Evolutionary conservation across 2,797 vertebrate genomes (phyloP), one percentile per base, ranked within the genome.

Genomic region (Lepidocolaptes lacrymiger): DNA sequence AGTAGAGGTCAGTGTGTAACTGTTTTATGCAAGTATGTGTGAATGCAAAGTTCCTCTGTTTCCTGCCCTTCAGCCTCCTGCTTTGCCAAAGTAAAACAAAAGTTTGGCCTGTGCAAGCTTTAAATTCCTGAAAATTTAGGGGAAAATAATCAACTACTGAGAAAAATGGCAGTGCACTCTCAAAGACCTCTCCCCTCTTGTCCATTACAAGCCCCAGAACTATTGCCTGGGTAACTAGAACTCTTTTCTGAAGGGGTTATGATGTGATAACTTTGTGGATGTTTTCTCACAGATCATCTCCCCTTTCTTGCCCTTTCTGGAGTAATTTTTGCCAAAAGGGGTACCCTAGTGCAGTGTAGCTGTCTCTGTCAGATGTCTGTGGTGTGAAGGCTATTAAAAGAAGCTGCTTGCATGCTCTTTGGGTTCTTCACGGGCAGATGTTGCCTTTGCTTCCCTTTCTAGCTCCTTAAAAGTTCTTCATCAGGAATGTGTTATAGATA

Each of bases 121-220:
- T 88, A 76, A 86, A 95, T 97, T 95, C 88, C 95, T 93, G 69
- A 87, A 90, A 91, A 94, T 48, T 39, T 81, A 69, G 92, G 37
- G 67, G 37, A 91, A 95, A 97, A 88, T 93, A 96, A 82, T 93
- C 87, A 88, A 49, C 49, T 24, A n/a, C 76, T 89, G 66, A 84
- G 66, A 88, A 91, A 85, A 85, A 91, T 48, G 12, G 64, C 52
- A 71, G 43, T 68, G 73, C 9, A 17, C 19, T 71, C 69, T 84
- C 43, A 75, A 66, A 81, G 76, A 52, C 73, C 88, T 44, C n/a
- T 94, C 49, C 46, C 24, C 28, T 80, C 63, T 37, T 88, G 63
- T 79, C 34, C 1, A 0, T 61, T 77, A 39, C 23, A 43, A 94
- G 36, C 43, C 12, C 19, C 83, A 69, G 43, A 91, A 85, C 39